A percentile compares a stretch with the other conserved stretches of the same genome.
Evolutionary conservation across 2,797 vertebrate genomes (phyloP).

Genomic region (Nyctalus aviator): DNA sequence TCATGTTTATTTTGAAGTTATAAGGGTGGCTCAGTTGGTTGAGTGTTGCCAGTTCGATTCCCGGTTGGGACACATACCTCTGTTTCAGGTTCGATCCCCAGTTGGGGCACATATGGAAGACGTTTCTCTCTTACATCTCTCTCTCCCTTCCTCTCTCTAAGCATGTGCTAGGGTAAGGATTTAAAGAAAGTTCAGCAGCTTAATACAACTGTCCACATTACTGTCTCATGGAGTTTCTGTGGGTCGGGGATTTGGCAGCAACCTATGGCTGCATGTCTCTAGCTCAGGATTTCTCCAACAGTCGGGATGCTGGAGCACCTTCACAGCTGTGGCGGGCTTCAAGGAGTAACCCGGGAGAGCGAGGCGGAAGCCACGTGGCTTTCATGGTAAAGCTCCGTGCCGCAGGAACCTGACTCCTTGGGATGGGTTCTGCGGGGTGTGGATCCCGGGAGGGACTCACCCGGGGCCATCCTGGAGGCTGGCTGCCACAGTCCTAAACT

Average conservation of each 20-base stretch:
- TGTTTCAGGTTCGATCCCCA: neutral
- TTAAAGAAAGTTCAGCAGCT: neutral
- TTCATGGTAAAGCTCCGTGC: neutral
- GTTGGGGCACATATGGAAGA: neutral
- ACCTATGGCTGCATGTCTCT: neutral
- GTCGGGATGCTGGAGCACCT: no score
- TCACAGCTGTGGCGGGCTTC: neutral
- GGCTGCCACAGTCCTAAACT: neutral
- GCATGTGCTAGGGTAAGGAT: neutral
- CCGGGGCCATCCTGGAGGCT: neutral
- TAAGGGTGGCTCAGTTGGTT: neutral
- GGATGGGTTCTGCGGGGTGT: neutral
- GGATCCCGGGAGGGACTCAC: accelerated
- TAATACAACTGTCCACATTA: neutral
- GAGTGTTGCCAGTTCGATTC: neutral
- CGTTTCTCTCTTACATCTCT: neutral
- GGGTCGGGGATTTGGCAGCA: neutral
- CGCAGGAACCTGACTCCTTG: neutral
- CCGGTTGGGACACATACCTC: neutral
- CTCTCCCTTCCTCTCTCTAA: neutral
- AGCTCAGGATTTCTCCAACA: neutral
- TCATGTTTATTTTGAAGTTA: neutral
- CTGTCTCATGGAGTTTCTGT: neutral
- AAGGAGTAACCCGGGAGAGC: neutral
- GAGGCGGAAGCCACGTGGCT: neutral